Base-by-base conservation (phyloP, 1,140 invertebrate species). In the Apis dorsata region DNA sequence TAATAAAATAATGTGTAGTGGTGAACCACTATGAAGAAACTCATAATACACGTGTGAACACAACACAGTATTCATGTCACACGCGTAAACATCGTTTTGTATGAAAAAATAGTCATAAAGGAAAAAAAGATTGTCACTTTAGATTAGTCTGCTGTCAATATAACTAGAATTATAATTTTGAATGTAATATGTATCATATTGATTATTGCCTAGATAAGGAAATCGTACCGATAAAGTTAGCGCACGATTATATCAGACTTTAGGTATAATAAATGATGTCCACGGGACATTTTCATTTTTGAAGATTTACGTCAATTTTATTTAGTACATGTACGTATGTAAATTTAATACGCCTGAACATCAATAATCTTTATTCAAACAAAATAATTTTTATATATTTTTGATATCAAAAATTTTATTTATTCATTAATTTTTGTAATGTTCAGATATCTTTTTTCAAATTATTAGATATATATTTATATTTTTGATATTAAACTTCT, bases 151-250 rank as follows among this genome's bases (percentile, higher is more conserved):
- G 88, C 89, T 91, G 90, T 92, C 91, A 89, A 92, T 92, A 92
- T 91, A 89, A 88, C 63, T 92, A 90, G 88, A 85, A 91, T 74
- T 90, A 90, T 89, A 89, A 91, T 90, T 91, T 88, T 90, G 82
- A 91, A 90, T 91, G 90, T 92, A 92, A 87, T 86, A 87, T 92
- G 91, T 92, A 92, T 91, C 79, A 91, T 92, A 92, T 79, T 91
- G 90, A 91, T 90, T 91, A 92, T 91, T 82, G 89, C 88, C 85
- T 91, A 91, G 88, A 89, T 88, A 90, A 91, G 88, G 84, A 85
- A 87, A 87, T 53, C 86, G 86, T 87, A 91, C 86, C 87, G 88
- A 89, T 91, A 90, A 86, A 63, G 88, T 82, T 92, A 92, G 91
- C 88, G 79, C 91, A 92, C 87, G 90, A 92, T 91, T 92, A 91